Base-by-base conservation (phyloP, 1,140 invertebrate species). In the Acyrthosiphon pisum region DNA sequence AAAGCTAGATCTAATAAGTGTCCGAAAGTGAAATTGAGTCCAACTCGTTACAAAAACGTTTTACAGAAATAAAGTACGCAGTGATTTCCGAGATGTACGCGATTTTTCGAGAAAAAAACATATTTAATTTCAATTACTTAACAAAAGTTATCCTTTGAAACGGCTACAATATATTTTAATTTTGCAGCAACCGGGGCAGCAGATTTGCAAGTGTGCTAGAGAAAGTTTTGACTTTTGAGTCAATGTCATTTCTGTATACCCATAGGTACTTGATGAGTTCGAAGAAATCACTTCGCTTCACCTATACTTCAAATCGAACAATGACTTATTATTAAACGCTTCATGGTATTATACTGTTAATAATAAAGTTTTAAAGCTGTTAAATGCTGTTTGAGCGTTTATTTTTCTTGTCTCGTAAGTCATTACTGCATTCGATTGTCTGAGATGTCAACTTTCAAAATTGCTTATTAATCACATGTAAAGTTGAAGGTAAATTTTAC, bases 331-430 rank as follows among this genome's bases (percentile, higher is more conserved):
- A 11, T 68, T 35, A 68, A 68, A 68, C 30, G 60, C 60, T 76
- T 76, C n/a, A 2, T n/a, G n/a, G 14, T 76, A 76, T n/a, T 76
- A 20, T n/a, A 76, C 14, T 76, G 14, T 76, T 76, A 76, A 76
- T 68, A 68, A 60, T 30, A 68, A n/a, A 76, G n/a, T 76, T 76
- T 76, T 14, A 76, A 76, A n/a, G 60, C 60, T 76, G 4, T n/a
- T 76, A 76, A 76, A 76, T 35, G 60, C 60, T n/a, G 60, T 76
- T 76, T 76, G 60, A 76, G 60, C 60, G 30, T 76, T 76, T n/a
- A 76, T 76, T 18, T 76, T n/a, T 76, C n/a, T 76, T n/a, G 30
- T 1, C 14, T 76, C 14, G 60, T 68, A 68, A 30, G 60, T n/a
- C n/a, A 30, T 76, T 4, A 76, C n/a, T 76, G 60, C n/a, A 18